Conservation (phyloP, 1,140 invertebrate species). For the Apocrypta bakeri region DNA sequence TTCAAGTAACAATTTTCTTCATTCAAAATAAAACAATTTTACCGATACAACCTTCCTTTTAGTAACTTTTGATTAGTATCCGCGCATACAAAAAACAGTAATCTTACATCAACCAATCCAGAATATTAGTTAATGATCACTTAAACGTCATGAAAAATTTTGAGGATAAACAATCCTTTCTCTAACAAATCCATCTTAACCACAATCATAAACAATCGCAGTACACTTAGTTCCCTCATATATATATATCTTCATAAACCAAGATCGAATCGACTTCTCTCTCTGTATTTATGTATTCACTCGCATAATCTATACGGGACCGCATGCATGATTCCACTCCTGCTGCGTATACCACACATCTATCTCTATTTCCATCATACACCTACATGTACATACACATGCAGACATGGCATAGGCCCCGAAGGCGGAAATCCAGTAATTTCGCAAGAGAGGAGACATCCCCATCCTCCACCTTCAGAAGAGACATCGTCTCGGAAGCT, state of each 20-base stretch:
- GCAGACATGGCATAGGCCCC: neutral
- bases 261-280: neutral
- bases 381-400: neutral
- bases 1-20: too few species aligned
- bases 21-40: too few species aligned
- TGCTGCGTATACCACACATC: neutral
- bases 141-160: too few species aligned
- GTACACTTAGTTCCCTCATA: neutral
- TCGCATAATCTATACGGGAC: neutral
- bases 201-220: too few species aligned
- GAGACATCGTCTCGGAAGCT: conserved; percentile 1
- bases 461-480: neutral
- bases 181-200: too few species aligned
- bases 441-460: conserved; percentile 8
- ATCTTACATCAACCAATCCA: too few species aligned
- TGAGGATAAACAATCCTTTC: too few species aligned
- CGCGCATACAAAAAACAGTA: too few species aligned
- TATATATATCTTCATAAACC: neutral
- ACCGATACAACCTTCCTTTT: too few species aligned
- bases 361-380: neutral
- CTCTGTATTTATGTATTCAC: neutral
- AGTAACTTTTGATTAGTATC: too few species aligned
- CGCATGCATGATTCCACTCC: conserved; percentile 13
- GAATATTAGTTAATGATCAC: too few species aligned
- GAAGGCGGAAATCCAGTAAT: conserved; percentile 32